Conservation (phyloP, 2,113 vertebrate species). For the Symphodus melops region DNA sequence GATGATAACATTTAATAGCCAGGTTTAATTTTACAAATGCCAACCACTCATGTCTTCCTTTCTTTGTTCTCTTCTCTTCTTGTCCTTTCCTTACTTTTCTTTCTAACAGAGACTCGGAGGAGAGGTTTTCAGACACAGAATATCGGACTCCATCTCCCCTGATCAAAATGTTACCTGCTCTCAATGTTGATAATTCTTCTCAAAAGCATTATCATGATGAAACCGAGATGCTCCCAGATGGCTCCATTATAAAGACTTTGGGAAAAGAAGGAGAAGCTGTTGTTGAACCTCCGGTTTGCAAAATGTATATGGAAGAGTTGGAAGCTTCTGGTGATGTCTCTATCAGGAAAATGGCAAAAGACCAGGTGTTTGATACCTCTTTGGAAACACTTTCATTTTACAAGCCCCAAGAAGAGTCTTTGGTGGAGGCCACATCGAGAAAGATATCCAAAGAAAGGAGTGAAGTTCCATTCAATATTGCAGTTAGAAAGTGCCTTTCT, state of each 20-base stretch:
- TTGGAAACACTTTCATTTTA: slow-evolving; percentile 44
- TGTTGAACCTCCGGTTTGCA: slow-evolving; percentile 54
- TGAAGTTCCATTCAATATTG: slow-evolving; percentile 51
- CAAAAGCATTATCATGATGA: slow-evolving; percentile 68
- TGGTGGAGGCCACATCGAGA: slow-evolving; percentile 38
- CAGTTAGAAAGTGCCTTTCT: slow-evolving; percentile 47
- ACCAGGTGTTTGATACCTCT: slow-evolving; percentile 49
- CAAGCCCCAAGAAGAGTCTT: slow-evolving; percentile 46
- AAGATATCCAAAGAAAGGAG: slow-evolving; percentile 58
- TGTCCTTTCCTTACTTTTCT: slow-evolving; percentile 32
- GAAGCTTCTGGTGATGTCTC: slow-evolving; percentile 52
- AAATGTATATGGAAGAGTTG: slow-evolving; percentile 50
- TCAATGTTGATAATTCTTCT: slow-evolving; percentile 61
- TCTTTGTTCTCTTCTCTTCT: neutral
- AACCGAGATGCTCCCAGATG: slow-evolving; percentile 65
- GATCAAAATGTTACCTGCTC: slow-evolving; percentile 60
- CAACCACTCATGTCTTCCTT: neutral
- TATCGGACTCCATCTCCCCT: slow-evolving; percentile 59
- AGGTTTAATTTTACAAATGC: neutral
- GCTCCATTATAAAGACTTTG: slow-evolving; percentile 49
- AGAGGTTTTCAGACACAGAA: slow-evolving; percentile 72
- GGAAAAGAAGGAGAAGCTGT: slow-evolving; percentile 56
- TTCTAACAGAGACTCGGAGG: slow-evolving; percentile 74
- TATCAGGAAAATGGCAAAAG: slow-evolving; percentile 51
- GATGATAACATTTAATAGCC: neutral